Percentiles rank a stretch among this genome's conserved stretches.
Conservation (phyloP, 2,888 invertebrate species). For the Ectemnius continuus region DNA sequence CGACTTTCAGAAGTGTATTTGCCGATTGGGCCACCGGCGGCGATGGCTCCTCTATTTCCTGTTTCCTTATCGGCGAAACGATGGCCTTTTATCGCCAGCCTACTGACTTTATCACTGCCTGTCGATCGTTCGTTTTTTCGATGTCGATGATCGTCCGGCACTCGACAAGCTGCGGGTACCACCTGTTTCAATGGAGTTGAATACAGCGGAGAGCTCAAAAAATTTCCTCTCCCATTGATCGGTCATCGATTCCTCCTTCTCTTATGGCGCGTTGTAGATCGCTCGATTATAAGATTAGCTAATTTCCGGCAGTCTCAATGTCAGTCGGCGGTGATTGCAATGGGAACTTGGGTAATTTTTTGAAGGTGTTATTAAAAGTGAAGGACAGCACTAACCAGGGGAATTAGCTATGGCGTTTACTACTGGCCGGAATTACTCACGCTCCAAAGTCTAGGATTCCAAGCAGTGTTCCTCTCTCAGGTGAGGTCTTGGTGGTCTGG, state of each 20-base stretch:
- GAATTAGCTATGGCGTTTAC: background rate
- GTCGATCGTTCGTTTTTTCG: slow-evolving; percentile 24
- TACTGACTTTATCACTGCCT: slow-evolving; percentile 45
- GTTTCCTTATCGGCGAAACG: slow-evolving; percentile 46
- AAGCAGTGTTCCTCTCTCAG: no score
- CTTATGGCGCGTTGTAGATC: no score
- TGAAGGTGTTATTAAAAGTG: background rate
- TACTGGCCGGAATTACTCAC: background rate
- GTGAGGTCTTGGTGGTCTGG: background rate
- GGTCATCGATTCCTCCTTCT: no score
- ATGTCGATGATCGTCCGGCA: slow-evolving; percentile 4
- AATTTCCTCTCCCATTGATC: background rate
- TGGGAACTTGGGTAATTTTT: background rate
- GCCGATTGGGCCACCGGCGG: background rate
- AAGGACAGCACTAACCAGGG: background rate
- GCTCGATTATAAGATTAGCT: background rate
- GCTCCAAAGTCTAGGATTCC: background rate
- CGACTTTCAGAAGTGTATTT: background rate
- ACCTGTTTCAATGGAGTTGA: slow-evolving; percentile 14
- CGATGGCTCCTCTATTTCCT: slow-evolving; percentile 23
- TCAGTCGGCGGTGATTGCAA: background rate
- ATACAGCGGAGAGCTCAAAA: background rate
- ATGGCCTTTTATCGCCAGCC: slow-evolving; percentile 32
- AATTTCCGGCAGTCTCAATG: background rate
- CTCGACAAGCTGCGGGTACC: background rate